These are phyloP conservation scores for Camelus bactrianus DNA, from an alignment of 2,113 vertebrate genomes.

Conservation along the genomic window DNA sequence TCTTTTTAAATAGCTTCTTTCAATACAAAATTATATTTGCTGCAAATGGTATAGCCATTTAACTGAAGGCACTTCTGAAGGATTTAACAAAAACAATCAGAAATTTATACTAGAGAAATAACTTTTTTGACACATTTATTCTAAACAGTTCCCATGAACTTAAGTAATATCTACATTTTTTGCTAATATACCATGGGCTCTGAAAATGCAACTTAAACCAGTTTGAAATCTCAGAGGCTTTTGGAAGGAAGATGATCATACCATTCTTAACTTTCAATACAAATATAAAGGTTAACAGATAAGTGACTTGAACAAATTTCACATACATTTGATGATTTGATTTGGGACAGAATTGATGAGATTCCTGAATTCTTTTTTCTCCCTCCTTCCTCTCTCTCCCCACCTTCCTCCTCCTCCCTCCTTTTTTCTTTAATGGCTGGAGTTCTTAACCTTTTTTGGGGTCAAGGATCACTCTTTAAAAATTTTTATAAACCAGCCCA, in stretches of 20 bases:
- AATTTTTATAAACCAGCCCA: slow-evolving; percentile 34
- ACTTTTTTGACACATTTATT: slow-evolving; percentile 12
- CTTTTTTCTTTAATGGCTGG: background rate
- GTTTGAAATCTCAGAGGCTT: slow-evolving; percentile 23
- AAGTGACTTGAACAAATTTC: background rate
- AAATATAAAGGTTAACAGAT: slow-evolving; percentile 29
- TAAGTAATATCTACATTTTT: slow-evolving; percentile 45
- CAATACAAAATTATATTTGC: background rate
- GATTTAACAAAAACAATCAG: slow-evolving; percentile 42
- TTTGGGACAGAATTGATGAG: background rate
- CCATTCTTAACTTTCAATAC: background rate
- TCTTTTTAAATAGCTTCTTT: slow-evolving; percentile 36
- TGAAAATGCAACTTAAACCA: slow-evolving; percentile 16
- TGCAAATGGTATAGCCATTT: background rate
- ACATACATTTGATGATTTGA: background rate
- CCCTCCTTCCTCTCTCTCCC: background rate
- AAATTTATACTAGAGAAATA: slow-evolving; percentile 25
- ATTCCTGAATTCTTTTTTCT: background rate
- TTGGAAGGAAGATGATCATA: slow-evolving; percentile 45
- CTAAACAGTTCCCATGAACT: background rate
- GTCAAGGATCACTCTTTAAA: background rate
- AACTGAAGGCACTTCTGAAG: background rate
- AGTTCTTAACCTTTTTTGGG: background rate
- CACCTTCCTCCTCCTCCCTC: background rate
- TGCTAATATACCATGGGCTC: background rate